A percentile compares a stretch with the other conserved stretches of the same genome.
These are phyloP conservation scores for Hepsetus odoe DNA, from an alignment of 2,113 vertebrate genomes.

Conservation along the genomic window DNA sequence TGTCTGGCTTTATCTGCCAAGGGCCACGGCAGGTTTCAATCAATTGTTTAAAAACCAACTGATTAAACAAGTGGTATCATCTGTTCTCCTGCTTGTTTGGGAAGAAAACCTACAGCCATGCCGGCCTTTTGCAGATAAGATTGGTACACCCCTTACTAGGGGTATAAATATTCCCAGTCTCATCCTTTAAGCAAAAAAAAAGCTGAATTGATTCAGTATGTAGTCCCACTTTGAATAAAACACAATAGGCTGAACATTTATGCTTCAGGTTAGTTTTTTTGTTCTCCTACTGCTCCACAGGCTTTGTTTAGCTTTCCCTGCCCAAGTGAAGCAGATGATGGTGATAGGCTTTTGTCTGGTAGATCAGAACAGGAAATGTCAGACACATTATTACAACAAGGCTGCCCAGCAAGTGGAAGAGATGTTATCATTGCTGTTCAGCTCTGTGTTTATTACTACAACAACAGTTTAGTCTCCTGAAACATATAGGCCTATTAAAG, in stretches of 20 bases:
- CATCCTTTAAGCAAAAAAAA: too few species aligned
- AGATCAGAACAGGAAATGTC: conserved; percentile 23
- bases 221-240: not conserved
- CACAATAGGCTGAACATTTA: not conserved
- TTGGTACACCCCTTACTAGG: too few species aligned
- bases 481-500: not conserved
- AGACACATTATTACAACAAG: conserved; percentile 18
- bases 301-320: conserved; percentile 22
- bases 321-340: conserved; percentile 29
- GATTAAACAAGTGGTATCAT: too few species aligned
- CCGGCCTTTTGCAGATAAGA: too few species aligned
- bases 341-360: conserved; percentile 12
- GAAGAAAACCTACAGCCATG: too few species aligned
- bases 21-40: too few species aligned
- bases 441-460: not conserved
- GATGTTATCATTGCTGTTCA: not conserved
- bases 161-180: too few species aligned
- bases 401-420: not conserved
- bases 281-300: not conserved
- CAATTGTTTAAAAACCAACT: too few species aligned
- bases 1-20: too few species aligned
- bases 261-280: not conserved
- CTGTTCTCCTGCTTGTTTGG: too few species aligned
- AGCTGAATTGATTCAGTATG: too few species aligned
- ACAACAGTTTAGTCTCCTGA: not conserved